Conservation (phyloP, 2,113 vertebrate species). For the Riparia riparia region DNA sequence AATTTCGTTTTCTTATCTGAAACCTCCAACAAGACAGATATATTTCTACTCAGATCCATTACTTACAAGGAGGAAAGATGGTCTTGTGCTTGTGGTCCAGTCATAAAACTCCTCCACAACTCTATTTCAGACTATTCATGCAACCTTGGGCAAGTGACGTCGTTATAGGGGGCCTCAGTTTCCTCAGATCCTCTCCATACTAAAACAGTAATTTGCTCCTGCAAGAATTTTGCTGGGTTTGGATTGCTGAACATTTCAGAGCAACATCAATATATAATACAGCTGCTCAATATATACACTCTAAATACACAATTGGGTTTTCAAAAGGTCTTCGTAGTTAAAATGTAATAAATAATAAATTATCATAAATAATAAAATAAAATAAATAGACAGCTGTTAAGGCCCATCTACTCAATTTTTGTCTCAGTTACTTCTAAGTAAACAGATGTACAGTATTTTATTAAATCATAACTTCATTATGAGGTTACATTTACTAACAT, state of each 20-base stretch:
- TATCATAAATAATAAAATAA: background rate
- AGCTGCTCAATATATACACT: background rate
- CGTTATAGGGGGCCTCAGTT: background rate
- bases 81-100: background rate
- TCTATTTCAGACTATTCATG: background rate
- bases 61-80: background rate
- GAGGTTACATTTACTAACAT: background rate
- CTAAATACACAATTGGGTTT: rapidly evolving
- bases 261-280: background rate
- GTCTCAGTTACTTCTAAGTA: background rate
- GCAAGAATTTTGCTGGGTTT: background rate
- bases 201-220: background rate
- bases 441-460: background rate
- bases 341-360: background rate
- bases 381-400: background rate
- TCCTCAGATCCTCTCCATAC: background rate
- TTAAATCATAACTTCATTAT: background rate
- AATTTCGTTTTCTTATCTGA: background rate
- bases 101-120: background rate
- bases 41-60: background rate
- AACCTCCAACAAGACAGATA: background rate
- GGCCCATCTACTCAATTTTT: background rate
- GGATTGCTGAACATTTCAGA: background rate
- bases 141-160: background rate
- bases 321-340: background rate